Conservation (phyloP, 2,888 invertebrate genomes). For the Teleiodes luculella region DNA sequence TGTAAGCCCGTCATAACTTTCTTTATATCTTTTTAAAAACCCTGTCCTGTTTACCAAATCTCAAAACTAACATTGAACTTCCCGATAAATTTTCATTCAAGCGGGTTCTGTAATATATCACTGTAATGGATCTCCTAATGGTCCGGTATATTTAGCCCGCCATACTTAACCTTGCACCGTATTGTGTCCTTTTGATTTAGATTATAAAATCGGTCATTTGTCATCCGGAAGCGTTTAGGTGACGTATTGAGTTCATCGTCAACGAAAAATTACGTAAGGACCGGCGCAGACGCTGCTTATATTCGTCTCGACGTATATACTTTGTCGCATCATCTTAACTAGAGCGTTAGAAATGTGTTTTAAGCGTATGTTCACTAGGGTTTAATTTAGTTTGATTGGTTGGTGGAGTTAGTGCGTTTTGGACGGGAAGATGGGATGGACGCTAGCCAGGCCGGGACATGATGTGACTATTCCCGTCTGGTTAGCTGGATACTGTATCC, state of each 20-base stretch:
- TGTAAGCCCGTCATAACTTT: not conserved
- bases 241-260: constrained; percentile 74
- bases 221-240: constrained; percentile 66
- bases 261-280: constrained; percentile 71
- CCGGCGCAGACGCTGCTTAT: constrained; percentile 67
- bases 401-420: constrained; percentile 35
- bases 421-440: constrained; percentile 52
- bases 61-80: constrained; percentile 25
- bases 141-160: constrained; percentile 31
- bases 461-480: constrained; percentile 77
- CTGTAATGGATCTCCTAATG: constrained; percentile 35
- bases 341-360: constrained; percentile 39
- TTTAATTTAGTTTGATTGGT: constrained; percentile 37
- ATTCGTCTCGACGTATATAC: constrained; percentile 47
- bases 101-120: constrained; percentile 37
- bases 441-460: constrained; percentile 72
- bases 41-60: constrained; percentile 11
- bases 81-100: constrained; percentile 27
- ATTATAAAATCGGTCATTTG: constrained; percentile 47
- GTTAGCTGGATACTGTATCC: constrained; percentile 60
- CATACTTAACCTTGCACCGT: constrained; percentile 36
- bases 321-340: constrained; percentile 40
- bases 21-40: constrained; percentile 2
- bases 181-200: constrained; percentile 41
- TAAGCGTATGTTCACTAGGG: constrained; percentile 49